Evolutionary conservation across 2,888 invertebrate species (phyloP).

Genomic region (Plagodis pulveraria): DNA sequence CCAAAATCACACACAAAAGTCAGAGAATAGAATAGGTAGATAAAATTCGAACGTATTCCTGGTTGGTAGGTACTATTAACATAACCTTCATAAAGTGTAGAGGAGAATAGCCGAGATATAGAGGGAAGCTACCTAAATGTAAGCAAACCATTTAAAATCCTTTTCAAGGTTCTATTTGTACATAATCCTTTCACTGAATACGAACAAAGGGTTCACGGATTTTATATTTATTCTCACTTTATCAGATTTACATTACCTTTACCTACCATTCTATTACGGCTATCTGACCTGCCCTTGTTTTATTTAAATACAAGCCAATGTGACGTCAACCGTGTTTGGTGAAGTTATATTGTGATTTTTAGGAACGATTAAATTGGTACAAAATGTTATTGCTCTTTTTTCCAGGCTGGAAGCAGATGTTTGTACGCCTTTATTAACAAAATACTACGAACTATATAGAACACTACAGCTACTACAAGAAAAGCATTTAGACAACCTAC

Average conservation of each 20-base stretch:
- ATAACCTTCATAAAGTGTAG: slow-evolving; percentile 27
- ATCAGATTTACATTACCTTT: slow-evolving; percentile 34
- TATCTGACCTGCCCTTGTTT: slow-evolving; percentile 19
- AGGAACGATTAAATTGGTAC: too few relatives aligned
- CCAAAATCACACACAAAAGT: slow-evolving; percentile 8
- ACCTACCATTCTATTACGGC: slow-evolving; percentile 23
- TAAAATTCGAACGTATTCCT: slow-evolving; percentile 16
- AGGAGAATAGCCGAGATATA: slow-evolving; percentile 23
- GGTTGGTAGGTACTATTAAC: slow-evolving; percentile 10
- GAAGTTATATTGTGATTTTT: too few relatives aligned
- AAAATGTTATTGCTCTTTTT: too few relatives aligned
- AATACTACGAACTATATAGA: too few relatives aligned
- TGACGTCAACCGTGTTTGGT: too few relatives aligned
- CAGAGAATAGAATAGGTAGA: slow-evolving; percentile 6
- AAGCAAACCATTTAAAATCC: slow-evolving; percentile 32
- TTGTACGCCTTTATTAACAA: too few relatives aligned
- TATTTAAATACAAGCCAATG: slow-evolving; percentile 15
- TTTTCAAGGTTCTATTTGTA: slow-evolving; percentile 29
- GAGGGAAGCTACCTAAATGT: slow-evolving; percentile 24
- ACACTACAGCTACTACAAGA: too few relatives aligned
- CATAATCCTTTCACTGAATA: slow-evolving; percentile 29
- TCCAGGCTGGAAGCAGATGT: too few relatives aligned
- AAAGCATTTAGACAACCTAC: too few relatives aligned
- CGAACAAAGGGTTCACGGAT: slow-evolving; percentile 31
- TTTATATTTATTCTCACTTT: slow-evolving; percentile 32